Conservation (phyloP, 2,888 invertebrate species). For the Microchrysa polita region DNA sequence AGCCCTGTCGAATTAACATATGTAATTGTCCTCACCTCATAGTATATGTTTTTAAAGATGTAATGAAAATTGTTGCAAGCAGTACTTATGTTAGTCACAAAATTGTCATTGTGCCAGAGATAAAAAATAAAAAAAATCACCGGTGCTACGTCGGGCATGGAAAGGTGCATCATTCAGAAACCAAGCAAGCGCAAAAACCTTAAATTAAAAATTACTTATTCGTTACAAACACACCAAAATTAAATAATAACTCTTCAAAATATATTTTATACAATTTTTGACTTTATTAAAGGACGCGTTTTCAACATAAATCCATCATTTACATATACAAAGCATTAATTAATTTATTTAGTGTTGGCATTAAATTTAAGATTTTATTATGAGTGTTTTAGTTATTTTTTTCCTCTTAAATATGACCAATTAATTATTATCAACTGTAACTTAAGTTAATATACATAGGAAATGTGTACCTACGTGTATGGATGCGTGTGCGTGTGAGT, state of each 20-base stretch:
- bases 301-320: constrained; percentile 10
- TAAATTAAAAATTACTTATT: not conserved
- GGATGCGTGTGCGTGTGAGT: constrained; percentile 15
- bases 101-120: no score
- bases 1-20: no score
- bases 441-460: no score
- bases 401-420: not conserved
- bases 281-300: constrained; percentile 13
- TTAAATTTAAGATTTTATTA: constrained; percentile 10
- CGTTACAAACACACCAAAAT: not conserved
- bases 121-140: no score
- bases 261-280: constrained; percentile 27
- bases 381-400: not conserved
- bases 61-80: no score
- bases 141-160: no score
- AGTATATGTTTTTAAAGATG: no score
- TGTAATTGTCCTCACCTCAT: no score
- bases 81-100: no score
- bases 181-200: not conserved
- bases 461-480: not conserved
- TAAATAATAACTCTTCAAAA: not conserved
- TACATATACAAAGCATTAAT: constrained; percentile 35
- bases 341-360: not conserved
- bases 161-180: no score
- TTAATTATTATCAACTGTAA: no score